Evolutionary conservation across 2,888 invertebrate genomes (phyloP).

Genomic region (Tipula vernalis): DNA sequence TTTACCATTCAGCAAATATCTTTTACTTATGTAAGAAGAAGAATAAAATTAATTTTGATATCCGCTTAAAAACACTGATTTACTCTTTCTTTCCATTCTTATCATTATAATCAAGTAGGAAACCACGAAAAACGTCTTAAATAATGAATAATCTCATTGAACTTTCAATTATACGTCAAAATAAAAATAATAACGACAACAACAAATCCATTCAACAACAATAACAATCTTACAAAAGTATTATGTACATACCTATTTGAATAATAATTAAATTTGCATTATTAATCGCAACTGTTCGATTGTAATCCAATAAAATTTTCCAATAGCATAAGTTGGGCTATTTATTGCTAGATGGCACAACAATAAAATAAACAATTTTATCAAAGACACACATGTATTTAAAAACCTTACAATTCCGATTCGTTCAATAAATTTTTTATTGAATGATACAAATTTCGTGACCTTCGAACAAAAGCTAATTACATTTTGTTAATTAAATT

Average conservation of each 20-base stretch:
- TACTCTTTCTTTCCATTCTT: background rate
- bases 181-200: background rate
- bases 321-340: background rate
- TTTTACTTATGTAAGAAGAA: background rate
- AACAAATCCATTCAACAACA: background rate
- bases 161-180: background rate
- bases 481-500: background rate
- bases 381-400: background rate
- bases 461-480: background rate
- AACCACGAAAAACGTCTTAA: background rate
- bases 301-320: too few species aligned
- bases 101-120: background rate
- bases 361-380: background rate
- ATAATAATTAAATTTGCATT: too few species aligned
- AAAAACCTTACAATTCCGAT: background rate
- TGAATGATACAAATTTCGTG: background rate
- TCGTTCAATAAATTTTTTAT: background rate
- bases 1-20: background rate
- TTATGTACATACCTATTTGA: too few species aligned
- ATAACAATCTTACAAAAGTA: too few species aligned
- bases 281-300: too few species aligned
- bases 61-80: background rate
- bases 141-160: background rate
- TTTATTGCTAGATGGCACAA: background rate
- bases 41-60: background rate